Percentiles rank a stretch among this genome's conserved stretches.
phyloP scores from a whole-genome alignment of 2,888 invertebrate genomes.

The Heteropelma amictum region DNA sequence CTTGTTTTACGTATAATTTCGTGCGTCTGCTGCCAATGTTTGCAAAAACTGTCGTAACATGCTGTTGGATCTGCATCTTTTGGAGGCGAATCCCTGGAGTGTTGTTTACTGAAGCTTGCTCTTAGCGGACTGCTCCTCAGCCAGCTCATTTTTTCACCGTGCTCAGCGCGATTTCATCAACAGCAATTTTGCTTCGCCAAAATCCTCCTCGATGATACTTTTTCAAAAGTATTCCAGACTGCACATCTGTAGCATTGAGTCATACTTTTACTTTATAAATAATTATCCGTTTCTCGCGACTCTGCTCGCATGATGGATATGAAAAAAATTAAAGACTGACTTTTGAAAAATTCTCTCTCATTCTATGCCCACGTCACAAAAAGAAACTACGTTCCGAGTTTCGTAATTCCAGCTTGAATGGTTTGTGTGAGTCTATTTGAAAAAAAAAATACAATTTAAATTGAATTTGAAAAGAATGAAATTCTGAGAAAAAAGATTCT shows the following conservation, averaged over 20 bases:
- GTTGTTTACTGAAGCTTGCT: conserved; percentile 80
- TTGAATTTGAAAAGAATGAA: no score
- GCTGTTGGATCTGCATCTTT: conserved; percentile 91
- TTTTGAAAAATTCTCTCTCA: no score
- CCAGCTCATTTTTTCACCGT: conserved; percentile 83
- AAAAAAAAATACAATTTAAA: no score
- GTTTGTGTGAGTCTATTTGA: no score
- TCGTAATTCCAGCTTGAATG: no score
- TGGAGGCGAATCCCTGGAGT: conserved; percentile 84
- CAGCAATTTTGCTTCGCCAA: conserved; percentile 17
- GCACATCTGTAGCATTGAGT: conserved; percentile 5
- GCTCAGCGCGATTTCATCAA: conserved; percentile 20
- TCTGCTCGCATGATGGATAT: no score
- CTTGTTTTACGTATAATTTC: conserved; percentile 89
- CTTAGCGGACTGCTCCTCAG: conserved; percentile 83
- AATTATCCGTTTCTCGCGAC: no score
- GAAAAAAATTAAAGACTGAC: no score
- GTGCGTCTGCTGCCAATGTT: conserved; percentile 95
- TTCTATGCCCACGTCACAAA: no score
- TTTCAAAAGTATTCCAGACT: not conserved
- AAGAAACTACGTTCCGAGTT: no score
- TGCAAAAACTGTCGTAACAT: conserved; percentile 94
- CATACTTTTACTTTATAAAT: not conserved
- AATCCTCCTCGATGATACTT: not conserved
- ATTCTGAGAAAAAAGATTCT: no score